These are phyloP conservation scores for Tetrapedia diversipes DNA, from an alignment of 2,888 invertebrate genomes.

Conservation along the genomic window DNA sequence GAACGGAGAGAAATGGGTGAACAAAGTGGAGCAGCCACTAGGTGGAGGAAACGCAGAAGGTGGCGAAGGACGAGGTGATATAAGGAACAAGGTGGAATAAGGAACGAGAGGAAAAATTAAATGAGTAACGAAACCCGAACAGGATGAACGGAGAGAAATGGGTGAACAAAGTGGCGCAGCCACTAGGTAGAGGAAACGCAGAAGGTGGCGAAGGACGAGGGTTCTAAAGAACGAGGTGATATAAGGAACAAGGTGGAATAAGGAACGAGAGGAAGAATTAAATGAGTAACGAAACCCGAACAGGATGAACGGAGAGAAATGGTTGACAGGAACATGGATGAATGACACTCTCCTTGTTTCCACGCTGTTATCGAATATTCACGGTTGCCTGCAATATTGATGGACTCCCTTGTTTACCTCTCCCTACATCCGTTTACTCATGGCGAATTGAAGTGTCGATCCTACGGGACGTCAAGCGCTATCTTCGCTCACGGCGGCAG, in stretches of 20 bases:
- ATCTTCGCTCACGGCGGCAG: conserved; percentile 23
- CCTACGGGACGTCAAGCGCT: conserved; percentile 18
- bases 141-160: too few relatives aligned
- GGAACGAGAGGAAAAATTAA: neutral
- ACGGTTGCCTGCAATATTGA: conserved; percentile 56
- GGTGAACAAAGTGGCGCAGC: too few relatives aligned
- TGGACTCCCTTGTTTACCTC: conserved; percentile 53
- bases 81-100: neutral
- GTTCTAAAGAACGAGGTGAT: too few relatives aligned
- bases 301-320: neutral
- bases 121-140: too few relatives aligned
- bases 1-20: conserved; percentile 1
- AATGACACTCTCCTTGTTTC: conserved; percentile 34
- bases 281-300: neutral
- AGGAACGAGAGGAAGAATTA: conserved; percentile 4
- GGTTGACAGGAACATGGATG: conserved; percentile 20
- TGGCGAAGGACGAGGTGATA: too few relatives aligned
- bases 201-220: too few relatives aligned
- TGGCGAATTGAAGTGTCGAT: conserved; percentile 45
- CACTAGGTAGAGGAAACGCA: too few relatives aligned
- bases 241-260: too few relatives aligned
- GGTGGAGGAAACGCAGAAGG: too few relatives aligned
- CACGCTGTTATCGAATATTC: conserved; percentile 59
- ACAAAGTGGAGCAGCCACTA: too few relatives aligned
- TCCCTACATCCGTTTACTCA: conserved; percentile 40